Conservation (phyloP, 2,797 vertebrate genomes). For the Synaphobranchus kaupii region DNA sequence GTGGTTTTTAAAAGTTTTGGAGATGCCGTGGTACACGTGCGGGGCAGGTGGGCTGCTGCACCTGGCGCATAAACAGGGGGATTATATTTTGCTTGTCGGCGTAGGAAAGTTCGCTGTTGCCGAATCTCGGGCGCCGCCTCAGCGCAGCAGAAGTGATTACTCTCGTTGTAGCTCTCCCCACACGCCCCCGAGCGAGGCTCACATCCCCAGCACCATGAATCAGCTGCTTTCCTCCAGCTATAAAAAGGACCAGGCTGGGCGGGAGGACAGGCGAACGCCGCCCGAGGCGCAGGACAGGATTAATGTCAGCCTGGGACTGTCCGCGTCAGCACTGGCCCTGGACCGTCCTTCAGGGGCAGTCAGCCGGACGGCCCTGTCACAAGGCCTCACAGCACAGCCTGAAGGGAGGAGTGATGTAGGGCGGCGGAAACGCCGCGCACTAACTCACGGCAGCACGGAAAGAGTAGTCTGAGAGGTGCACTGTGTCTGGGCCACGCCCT, state of each 20-base stretch:
- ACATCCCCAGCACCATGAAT: conserved; percentile 41
- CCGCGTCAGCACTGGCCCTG: neutral
- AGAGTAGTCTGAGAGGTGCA: no score
- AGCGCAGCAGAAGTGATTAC: neutral
- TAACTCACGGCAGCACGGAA: no score
- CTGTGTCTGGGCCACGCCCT: no score
- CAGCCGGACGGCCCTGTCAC: neutral
- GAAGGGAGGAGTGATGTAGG: neutral
- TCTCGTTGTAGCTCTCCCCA: neutral
- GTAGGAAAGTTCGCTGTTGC: neutral
- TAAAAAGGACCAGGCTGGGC: neutral
- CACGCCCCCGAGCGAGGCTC: neutral
- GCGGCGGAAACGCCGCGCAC: no score
- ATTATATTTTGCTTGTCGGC: conserved; percentile 44
- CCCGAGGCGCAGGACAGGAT: neutral
- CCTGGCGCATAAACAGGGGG: conserved; percentile 27
- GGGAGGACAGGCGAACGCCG: neutral
- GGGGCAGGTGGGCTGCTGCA: neutral
- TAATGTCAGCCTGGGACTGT: neutral
- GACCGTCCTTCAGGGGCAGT: neutral
- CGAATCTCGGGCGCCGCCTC: conserved; percentile 34
- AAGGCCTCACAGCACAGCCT: neutral
- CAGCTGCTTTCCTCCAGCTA: conserved; percentile 36
- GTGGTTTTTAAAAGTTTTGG: neutral
- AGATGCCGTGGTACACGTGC: neutral